These are phyloP conservation scores for Hemicrepidius hirtus DNA, from an alignment of 2,888 invertebrate genomes.

Conservation along the genomic window DNA sequence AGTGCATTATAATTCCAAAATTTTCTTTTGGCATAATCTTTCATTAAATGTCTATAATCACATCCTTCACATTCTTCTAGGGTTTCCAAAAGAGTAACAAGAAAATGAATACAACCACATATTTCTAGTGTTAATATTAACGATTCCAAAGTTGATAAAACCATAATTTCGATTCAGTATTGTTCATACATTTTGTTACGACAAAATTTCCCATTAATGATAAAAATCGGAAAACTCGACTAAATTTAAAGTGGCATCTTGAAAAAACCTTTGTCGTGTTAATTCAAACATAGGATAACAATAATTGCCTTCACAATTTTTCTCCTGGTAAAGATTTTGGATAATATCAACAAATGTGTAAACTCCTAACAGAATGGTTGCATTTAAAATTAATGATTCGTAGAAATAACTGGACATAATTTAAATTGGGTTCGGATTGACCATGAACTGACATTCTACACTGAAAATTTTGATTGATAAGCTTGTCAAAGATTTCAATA, in stretches of 20 bases:
- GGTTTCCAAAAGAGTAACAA: constrained; percentile 59
- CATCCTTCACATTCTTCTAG: constrained; percentile 57
- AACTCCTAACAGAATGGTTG: constrained; percentile 26
- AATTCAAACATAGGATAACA: neutral
- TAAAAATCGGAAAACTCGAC: constrained; percentile 1
- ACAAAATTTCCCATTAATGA: constrained; percentile 5
- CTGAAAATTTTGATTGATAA: neutral
- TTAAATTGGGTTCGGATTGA: too few relatives aligned
- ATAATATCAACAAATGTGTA: constrained; percentile 23
- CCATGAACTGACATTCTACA: neutral
- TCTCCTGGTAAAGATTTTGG: neutral
- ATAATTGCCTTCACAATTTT: neutral
- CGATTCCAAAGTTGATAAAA: constrained; percentile 60
- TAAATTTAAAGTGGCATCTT: neutral
- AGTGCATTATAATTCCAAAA: constrained; percentile 10
- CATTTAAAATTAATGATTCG: constrained; percentile 30
- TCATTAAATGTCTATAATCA: constrained; percentile 59
- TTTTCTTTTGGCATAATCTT: constrained; percentile 54
- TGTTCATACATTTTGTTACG: neutral
- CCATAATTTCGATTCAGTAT: constrained; percentile 49
- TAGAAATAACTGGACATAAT: constrained; percentile 16
- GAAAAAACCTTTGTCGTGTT: constrained; percentile 3
- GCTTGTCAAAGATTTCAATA: neutral
- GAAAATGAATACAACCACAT: constrained; percentile 61
- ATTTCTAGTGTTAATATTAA: constrained; percentile 62